Evolutionary conservation across 2,797 vertebrate species (phyloP).

Genomic region (Cossypha niveicapilla): DNA sequence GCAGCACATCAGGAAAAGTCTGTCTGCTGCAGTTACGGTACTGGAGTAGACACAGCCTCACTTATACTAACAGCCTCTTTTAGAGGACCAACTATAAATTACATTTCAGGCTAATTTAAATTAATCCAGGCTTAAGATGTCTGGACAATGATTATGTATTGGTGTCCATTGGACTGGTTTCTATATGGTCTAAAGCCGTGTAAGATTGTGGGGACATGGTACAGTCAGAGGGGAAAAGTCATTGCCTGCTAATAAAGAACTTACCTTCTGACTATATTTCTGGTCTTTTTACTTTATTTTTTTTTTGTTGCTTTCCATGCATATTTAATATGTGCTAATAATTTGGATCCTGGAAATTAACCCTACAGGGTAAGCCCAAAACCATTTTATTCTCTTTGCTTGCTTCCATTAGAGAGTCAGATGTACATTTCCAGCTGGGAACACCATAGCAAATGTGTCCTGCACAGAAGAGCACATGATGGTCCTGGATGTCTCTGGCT

Average conservation of each 20-base stretch:
- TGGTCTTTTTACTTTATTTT: neutral
- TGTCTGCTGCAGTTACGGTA: rapidly evolving
- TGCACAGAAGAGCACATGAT: neutral
- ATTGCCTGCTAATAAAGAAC: neutral
- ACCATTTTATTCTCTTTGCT: neutral
- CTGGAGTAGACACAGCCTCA: neutral
- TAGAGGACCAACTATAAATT: neutral
- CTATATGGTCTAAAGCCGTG: neutral
- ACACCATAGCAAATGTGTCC: neutral
- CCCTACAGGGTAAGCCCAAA: neutral
- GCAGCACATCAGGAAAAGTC: neutral
- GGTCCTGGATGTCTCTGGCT: neutral
- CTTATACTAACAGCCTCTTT: neutral
- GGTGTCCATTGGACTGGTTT: neutral
- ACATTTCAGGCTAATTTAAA: neutral
- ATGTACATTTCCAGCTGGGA: neutral
- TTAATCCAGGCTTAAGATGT: neutral
- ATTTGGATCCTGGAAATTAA: neutral
- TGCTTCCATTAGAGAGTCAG: neutral
- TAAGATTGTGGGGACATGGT: neutral
- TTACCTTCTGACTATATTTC: neutral
- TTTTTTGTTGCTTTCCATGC: neutral
- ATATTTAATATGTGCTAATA: neutral
- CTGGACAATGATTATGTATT: neutral
- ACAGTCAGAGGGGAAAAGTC: neutral